phyloP scores from a whole-genome alignment of 2,113 vertebrate genomes.

The Xenopus laevis region DNA sequence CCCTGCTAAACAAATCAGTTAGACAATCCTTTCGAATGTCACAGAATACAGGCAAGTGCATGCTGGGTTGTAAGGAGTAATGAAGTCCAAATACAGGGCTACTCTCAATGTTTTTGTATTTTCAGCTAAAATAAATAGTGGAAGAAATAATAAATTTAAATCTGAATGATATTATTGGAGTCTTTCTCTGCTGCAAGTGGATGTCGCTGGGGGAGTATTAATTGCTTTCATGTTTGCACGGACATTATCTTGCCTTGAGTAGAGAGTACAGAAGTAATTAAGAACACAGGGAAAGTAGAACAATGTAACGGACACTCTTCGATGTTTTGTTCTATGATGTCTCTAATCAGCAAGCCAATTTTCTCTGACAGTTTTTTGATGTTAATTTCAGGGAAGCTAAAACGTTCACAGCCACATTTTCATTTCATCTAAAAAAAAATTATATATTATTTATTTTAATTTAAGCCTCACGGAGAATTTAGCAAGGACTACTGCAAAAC shows the following conservation, averaged over 20 bases:
- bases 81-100: no score
- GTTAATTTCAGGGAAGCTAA: neutral
- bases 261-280: neutral
- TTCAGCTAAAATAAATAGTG: no score
- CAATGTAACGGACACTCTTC: neutral
- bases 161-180: neutral
- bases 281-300: neutral
- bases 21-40: no score
- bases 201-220: neutral
- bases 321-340: neutral
- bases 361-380: neutral
- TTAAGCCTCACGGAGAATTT: no score
- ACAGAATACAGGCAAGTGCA: no score
- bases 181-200: neutral
- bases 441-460: no score
- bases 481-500: no score
- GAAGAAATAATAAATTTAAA: no score
- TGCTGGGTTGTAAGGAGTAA: no score
- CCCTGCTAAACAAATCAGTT: no score
- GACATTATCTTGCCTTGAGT: neutral
- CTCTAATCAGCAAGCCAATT: neutral
- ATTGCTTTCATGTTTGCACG: neutral
- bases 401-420: neutral
- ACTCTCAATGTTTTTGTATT: no score
- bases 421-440: neutral